A percentile compares a stretch with the other conserved stretches of the same genome.
Conservation (phyloP, 92 coral and sea anemone genomes). For the Porites cylindrica region DNA sequence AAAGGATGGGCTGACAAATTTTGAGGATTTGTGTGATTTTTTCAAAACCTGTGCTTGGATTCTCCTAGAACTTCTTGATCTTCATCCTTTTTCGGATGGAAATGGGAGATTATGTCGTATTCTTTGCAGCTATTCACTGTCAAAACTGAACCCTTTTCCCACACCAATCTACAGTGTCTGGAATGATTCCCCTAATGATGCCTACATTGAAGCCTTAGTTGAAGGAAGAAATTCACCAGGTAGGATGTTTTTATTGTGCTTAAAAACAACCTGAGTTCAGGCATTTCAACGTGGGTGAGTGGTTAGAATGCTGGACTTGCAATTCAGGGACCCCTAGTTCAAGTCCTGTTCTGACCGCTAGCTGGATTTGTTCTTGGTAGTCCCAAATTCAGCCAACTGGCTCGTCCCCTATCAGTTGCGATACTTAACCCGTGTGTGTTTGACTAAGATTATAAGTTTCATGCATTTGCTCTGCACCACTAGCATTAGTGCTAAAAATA, state of each 20-base stretch:
- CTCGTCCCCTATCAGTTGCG: no score
- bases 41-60: constrained; percentile 81
- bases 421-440: no score
- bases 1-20: constrained; percentile 5
- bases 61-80: constrained; percentile 84
- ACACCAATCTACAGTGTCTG: constrained; percentile 89
- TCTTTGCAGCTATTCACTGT: constrained; percentile 82
- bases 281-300: no score
- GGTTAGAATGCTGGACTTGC: no score
- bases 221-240: constrained; percentile 66
- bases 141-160: constrained; percentile 82
- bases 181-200: constrained; percentile 77
- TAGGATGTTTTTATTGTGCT: neutral
- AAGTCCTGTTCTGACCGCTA: no score
- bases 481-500: no score
- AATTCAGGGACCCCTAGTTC: no score
- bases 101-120: constrained; percentile 91
- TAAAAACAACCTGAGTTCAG: no score
- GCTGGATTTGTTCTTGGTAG: no score
- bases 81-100: constrained; percentile 94
- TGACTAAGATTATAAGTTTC: no score
- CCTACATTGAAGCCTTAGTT: constrained; percentile 75
- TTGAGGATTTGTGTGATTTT: constrained; percentile 44
- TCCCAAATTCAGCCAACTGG: no score
- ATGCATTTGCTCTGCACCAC: no score